Percentiles rank a stretch among this genome's conserved stretches.
These are phyloP conservation scores for Okamejei kenojei DNA, from an alignment of 2,797 vertebrate genomes.

Conservation along the genomic window DNA sequence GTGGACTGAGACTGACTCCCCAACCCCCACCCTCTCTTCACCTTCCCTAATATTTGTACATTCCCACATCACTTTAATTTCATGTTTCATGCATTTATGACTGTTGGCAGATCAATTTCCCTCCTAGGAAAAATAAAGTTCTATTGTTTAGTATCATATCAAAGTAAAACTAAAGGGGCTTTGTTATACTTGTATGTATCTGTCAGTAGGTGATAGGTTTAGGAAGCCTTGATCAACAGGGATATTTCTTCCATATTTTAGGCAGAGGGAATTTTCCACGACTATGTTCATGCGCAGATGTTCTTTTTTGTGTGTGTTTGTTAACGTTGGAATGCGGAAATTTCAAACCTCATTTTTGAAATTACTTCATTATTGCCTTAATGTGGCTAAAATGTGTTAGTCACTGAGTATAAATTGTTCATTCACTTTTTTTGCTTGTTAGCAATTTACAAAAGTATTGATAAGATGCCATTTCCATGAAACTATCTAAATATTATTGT, in stretches of 20 bases:
- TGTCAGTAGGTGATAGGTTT: neutral
- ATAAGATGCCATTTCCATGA: neutral
- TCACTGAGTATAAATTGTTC: neutral
- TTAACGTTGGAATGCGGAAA: neutral
- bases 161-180: neutral
- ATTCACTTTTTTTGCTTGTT: neutral
- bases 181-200: neutral
- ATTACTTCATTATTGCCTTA: neutral
- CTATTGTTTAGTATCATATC: no score
- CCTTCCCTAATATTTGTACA: no score
- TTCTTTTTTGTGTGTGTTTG: neutral
- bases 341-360: neutral
- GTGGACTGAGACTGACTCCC: no score
- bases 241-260: neutral
- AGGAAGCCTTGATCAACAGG: neutral
- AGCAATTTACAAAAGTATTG: neutral
- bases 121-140: no score
- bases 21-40: no score
- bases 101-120: no score
- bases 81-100: no score
- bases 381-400: no score
- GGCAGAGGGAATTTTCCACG: neutral
- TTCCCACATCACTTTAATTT: no score
- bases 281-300: neutral
- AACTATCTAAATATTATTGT: neutral